Base-by-base conservation (phyloP, 2,113 vertebrate genomes). In the Nothobranchius kuhntae region DNA sequence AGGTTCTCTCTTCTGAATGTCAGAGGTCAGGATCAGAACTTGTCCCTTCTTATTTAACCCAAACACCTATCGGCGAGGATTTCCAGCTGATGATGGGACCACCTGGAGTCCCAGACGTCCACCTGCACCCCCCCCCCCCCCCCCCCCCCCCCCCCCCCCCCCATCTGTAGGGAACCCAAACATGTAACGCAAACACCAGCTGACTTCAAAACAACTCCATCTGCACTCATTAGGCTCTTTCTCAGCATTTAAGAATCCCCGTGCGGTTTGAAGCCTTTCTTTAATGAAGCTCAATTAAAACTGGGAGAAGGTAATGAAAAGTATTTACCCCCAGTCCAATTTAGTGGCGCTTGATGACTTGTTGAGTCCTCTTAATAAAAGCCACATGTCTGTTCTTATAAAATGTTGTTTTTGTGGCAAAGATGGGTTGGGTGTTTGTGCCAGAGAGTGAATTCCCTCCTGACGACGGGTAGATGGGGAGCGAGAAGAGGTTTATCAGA, bases 211-310 rank as follows among this genome's bases (percentile, higher is more conserved):
- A 83, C 81, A 87, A 62, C 63, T 59, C 71, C 56, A 57, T 52
- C 76, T 78, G 59, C 50, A 48, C 77, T 87, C 78, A 75, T 91
- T 86, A 84, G 73, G 10, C 36, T 17, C 62, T 61, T 86, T 87
- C 73, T 90, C 77, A 89, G 65, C 79, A 12, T 73, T 75, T 69
- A 81, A 84, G 77, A 90, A 91, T 87, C 71, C 81, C 60, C 78
- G 61, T 89, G 91, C 59, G 88, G 89, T 87, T 57, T 80, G 64
- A 73, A 86, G 65, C 60, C 60, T 74, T 77, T 85, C 66, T 79
- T 77, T 91, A 91, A 92, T 86, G 82, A 91, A 87, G 78, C 77
- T 35, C 81, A 89, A 88, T 89, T 82, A 80, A 85, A 83, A 83
- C 66, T 71, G 73, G 81, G 81, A 82, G 70, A 76, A 81, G 78